These are phyloP conservation scores for Sabatieria punctata DNA, from an alignment of 2,888 invertebrate genomes.

Conservation along the genomic window DNA sequence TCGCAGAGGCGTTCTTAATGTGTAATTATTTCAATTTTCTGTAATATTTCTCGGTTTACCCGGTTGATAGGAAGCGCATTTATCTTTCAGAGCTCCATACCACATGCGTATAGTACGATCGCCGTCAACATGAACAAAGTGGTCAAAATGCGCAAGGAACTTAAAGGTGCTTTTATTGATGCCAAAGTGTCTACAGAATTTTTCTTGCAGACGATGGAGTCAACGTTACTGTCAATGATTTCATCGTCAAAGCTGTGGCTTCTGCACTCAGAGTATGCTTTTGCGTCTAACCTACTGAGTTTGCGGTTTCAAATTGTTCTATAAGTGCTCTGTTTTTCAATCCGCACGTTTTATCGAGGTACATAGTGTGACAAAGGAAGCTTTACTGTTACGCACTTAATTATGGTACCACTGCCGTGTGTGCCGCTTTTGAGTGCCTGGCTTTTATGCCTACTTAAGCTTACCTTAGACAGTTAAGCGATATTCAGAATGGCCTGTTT, in stretches of 20 bases:
- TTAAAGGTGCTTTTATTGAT: conserved; percentile 23
- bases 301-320: neutral
- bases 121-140: conserved; percentile 42
- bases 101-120: conserved; percentile 48
- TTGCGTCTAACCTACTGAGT: neutral
- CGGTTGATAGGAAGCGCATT: neutral
- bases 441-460: too few relatives aligned
- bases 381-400: too few relatives aligned
- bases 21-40: too few relatives aligned
- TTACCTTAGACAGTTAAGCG: too few relatives aligned
- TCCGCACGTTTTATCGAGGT: neutral
- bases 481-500: too few relatives aligned
- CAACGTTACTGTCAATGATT: conserved; percentile 48
- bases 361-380: conserved; percentile 35
- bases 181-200: conserved; percentile 18
- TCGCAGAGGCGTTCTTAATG: too few relatives aligned
- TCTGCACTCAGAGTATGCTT: conserved; percentile 40
- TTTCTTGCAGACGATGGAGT: conserved; percentile 33
- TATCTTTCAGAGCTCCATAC: conserved; percentile 42
- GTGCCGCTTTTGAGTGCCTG: too few relatives aligned
- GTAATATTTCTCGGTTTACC: too few relatives aligned
- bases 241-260: conserved; percentile 48
- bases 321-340: neutral
- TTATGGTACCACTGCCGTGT: too few relatives aligned
- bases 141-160: conserved; percentile 39